These are phyloP conservation scores for Rhagoletis zephyria DNA, from an alignment of 1,140 invertebrate genomes.

Conservation along the genomic window DNA sequence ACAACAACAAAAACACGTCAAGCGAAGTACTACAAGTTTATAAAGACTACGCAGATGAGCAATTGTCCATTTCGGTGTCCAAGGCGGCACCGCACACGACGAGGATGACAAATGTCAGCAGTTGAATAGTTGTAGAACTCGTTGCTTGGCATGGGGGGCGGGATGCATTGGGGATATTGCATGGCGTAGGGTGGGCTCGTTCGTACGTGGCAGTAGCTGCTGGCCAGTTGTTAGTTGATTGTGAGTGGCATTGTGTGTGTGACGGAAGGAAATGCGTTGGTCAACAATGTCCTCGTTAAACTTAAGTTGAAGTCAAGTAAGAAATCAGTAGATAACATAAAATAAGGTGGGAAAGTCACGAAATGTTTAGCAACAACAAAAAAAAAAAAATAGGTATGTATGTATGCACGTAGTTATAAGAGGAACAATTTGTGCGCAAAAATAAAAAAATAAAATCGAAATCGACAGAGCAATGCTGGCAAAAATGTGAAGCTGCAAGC, in stretches of 20 bases:
- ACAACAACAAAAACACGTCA: neutral
- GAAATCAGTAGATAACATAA: conserved; percentile 64
- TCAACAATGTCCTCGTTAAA: conserved; percentile 71
- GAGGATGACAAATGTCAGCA: conserved; percentile 37
- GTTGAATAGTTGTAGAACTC: conserved; percentile 25
- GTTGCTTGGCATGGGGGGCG: neutral
- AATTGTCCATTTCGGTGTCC: conserved; percentile 26
- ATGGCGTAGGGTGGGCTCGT: neutral
- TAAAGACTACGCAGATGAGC: conserved; percentile 38
- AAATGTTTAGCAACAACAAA: neutral
- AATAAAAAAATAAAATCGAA: conserved; percentile 60
- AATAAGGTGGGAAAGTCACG: conserved; percentile 13
- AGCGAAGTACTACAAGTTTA: conserved; percentile 6
- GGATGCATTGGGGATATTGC: neutral
- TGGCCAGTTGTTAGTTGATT: neutral
- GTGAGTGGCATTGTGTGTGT: neutral
- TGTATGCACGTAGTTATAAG: neutral
- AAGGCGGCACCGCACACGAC: neutral
- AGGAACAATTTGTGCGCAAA: conserved; percentile 62
- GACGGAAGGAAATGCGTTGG: conserved; percentile 49
- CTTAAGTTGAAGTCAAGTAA: conserved; percentile 72
- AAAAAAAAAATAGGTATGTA: neutral
- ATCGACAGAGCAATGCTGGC: conserved; percentile 54
- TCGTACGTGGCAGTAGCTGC: neutral
- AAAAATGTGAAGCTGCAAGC: conserved; percentile 67